Percentiles rank a stretch among this genome's conserved stretches.
Evolutionary conservation across 2,113 vertebrate species (phyloP).

Genomic region (Mellivora capensis): DNA sequence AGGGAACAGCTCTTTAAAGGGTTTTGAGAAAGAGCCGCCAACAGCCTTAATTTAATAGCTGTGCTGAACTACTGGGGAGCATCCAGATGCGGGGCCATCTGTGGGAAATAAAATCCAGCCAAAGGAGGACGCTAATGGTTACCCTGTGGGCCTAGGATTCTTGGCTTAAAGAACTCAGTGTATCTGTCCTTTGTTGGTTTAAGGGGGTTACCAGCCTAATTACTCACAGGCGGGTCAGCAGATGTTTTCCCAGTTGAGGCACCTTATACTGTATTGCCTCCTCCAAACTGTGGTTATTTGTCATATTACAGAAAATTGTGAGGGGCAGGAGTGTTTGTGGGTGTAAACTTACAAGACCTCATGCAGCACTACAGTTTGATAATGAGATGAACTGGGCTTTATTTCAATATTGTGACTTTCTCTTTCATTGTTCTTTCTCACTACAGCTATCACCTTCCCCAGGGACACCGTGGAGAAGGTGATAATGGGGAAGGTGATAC

Average conservation of each 20-base stretch:
- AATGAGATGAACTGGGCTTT: background rate
- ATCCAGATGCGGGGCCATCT: background rate
- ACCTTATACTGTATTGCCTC: background rate
- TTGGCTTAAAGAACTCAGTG: background rate
- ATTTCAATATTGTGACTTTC: background rate
- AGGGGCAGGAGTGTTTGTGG: background rate
- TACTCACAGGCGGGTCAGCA: background rate
- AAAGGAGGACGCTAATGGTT: background rate
- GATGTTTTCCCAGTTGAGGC: background rate
- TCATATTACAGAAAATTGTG: background rate
- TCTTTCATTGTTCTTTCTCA: background rate
- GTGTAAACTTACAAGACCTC: background rate
- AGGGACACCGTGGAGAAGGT: background rate
- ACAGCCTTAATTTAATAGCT: slow-evolving; percentile 66
- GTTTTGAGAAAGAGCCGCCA: slow-evolving; percentile 65
- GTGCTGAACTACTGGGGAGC: slow-evolving; percentile 46
- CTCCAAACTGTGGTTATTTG: background rate
- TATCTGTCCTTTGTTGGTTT: background rate
- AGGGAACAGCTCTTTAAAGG: slow-evolving; percentile 68
- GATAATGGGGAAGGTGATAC: background rate
- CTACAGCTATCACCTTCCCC: background rate
- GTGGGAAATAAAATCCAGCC: background rate
- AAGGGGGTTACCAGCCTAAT: background rate
- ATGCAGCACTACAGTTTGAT: background rate
- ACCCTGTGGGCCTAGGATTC: background rate